These are phyloP conservation scores for Phylloscopus trochilus DNA, from an alignment of 2,113 vertebrate species.

Conservation along the genomic window DNA sequence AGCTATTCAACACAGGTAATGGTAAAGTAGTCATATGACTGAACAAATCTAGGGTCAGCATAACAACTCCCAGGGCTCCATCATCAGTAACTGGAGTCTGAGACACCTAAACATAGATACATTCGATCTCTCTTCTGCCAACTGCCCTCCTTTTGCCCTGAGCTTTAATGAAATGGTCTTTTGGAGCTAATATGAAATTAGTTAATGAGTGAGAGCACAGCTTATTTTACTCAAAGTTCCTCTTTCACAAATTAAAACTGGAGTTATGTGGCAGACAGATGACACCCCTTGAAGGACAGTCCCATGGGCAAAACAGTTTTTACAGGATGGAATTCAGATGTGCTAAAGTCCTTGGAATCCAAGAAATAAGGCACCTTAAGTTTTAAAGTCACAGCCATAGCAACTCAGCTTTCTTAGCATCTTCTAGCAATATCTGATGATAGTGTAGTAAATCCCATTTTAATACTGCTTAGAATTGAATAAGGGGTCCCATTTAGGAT, in stretches of 20 bases:
- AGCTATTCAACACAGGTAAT: background rate
- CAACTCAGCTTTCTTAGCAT: background rate
- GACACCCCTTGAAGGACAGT: background rate
- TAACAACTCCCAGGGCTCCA: background rate
- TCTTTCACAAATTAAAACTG: background rate
- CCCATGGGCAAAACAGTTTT: background rate
- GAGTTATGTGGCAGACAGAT: background rate
- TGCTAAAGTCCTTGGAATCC: background rate
- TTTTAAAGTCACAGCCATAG: background rate
- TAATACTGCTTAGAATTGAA: background rate
- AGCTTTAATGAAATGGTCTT: background rate
- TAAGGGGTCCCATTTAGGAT: background rate
- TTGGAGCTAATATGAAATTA: background rate
- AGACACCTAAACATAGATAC: background rate
- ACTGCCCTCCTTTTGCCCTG: background rate
- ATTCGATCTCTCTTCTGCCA: background rate
- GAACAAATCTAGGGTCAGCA: background rate
- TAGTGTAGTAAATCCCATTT: background rate
- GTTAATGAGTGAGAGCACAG: background rate
- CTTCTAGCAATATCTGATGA: background rate
- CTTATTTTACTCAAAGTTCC: background rate
- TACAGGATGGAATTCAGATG: background rate
- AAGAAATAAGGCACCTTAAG: background rate
- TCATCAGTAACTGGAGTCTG: background rate
- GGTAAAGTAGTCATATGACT: background rate